Conservation (phyloP, 2,797 vertebrate species). For the Pelodytes ibericus region DNA sequence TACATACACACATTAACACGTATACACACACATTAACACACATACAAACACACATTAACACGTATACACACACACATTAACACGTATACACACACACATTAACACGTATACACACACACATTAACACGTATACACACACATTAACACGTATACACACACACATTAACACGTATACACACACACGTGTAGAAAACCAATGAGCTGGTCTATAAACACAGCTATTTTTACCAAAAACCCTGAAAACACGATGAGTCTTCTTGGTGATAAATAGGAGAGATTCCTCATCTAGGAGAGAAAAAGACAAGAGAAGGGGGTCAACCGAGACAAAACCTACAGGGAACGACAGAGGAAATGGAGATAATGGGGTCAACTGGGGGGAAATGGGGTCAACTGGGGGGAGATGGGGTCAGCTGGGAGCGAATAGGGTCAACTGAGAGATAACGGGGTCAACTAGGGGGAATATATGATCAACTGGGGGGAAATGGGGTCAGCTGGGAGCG, state of each 20-base stretch:
- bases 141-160: no score
- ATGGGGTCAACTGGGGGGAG: background rate
- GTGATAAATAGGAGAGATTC: constrained; percentile 9
- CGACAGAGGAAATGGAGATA: background rate
- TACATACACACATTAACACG: no score
- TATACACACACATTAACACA: no score
- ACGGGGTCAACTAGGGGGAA: background rate
- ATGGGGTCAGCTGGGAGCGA: background rate
- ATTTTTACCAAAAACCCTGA: constrained; percentile 8
- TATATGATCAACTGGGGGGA: background rate
- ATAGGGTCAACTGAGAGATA: no score
- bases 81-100: no score
- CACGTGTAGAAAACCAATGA: no score
- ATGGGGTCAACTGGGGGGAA: background rate
- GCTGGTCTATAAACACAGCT: no score
- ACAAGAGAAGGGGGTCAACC: background rate
- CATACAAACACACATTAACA: no score
- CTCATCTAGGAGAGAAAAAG: constrained; percentile 10
- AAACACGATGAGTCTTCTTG: constrained; percentile 31
- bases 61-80: no score
- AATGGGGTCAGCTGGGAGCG: background rate
- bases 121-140: no score
- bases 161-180: no score
- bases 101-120: no score
- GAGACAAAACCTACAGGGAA: background rate